Base-by-base conservation (phyloP, 2,888 invertebrate species). In the Alsophila aescularia region DNA sequence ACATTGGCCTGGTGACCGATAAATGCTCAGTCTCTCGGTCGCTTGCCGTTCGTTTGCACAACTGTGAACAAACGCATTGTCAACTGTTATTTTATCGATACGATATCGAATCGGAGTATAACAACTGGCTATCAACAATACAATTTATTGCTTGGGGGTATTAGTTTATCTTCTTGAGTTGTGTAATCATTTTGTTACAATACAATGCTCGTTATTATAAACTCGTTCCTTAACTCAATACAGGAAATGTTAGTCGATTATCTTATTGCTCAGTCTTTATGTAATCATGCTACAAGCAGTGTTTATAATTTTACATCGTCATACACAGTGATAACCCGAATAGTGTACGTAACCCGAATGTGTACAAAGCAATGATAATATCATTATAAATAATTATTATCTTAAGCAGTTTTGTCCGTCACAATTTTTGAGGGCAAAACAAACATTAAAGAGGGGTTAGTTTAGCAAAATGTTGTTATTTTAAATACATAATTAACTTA, bases 1-100 rank as follows among this genome's bases (percentile, higher is more conserved):
- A 82, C 87, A 87, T 85, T 88, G 88, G 78, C 85, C 82, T 57
- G 64, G 64, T 87, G 81, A 87, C 87, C 85, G 69, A 81, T 74
- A 73, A 49, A 53, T 39, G 41, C 32, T 39, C 41, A 43, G 42
- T 50, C 39, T 50, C 45, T 67, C 69, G 64, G 61, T 73, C 67
- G 57, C 62, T 75, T 67, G 52, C 62, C 67, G 66, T 71, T 72
- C 65, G 72, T 79, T 82, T 80, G 68, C 73, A 75, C 78, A 81
- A 79, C 74, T 81, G 77, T 62, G 60, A 62, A 52, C 35, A 41
- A 24, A 24, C 24, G 48, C 43, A 55, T 47, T 49, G 53, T 57
- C 21, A 39, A 40, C 32, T 44, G 50, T 32, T 21, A 35, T 47
- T 41, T 47, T 41, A 45, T 53, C 47, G 31, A 44, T 45, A 29